Evolutionary conservation across 2,888 invertebrate genomes (phyloP), one percentile per base, ranked within the genome.

Genomic region (Campopleginae sp.): DNA sequence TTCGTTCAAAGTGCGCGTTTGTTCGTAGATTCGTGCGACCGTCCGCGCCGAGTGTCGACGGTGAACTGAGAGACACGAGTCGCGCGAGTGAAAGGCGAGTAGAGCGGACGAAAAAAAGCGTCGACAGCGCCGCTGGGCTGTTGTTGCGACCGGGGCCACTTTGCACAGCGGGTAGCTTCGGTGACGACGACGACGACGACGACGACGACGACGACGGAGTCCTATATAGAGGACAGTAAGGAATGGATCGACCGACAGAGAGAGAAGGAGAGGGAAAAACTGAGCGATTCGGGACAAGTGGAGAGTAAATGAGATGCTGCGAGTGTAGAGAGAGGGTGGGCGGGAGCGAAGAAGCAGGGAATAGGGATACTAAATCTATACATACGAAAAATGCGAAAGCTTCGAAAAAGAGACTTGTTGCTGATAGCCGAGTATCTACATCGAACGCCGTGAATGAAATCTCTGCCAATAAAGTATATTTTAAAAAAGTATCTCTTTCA

Each of bases 21-120:
- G 3, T 23, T 51, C 10, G 44, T 46, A 8, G 23, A 19, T 0
- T 42, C 54, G 42, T 58, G 58, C 68, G 85, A 86, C 89, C 90
- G 91, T 86, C 75, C 86, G 86, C 88, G 89, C 88, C 89, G 91
- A 90, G 88, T 87, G 88, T 77, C 90, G 88, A 88, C 90, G 88
- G 89, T 89, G 90, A 90, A 92, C 92, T 92, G 91, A 91, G 74
- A 44, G 44, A 19, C 82, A 75, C 70, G 76, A 48, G 58, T 66
- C 33, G 33, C 66, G 82, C 71, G 83, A 88, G 88, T 88, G 88
- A 88, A 88, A 88, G 88, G 88, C 86, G 74, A 79, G 81, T 23
- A 65, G 72, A 84, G 71, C 74, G 19, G 19, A 31, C 63, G 63
- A 76, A 76, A 65, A 75, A 83, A 68, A 70, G 61, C 66, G 51